Evolutionary conservation across 30 jellyfish, hydroid and myxozoan genomes (phyloP).

Genomic region (Catostylus mosaicus): DNA sequence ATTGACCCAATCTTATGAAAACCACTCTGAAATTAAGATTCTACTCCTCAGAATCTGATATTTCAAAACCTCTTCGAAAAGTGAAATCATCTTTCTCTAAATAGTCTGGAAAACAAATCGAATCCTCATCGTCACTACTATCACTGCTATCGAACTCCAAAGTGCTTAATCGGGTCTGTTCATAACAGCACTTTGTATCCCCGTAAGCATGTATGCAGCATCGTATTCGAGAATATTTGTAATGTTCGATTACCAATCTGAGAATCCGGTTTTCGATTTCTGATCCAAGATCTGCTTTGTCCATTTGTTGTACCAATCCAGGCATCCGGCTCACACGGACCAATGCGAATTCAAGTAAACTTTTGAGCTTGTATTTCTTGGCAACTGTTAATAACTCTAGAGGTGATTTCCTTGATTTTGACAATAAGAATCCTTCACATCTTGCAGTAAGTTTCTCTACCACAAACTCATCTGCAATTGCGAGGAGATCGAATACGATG

Average conservation of each 20-base stretch:
- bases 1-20: too few species aligned
- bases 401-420: slow-evolving; percentile 44
- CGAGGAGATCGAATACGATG: slow-evolving; percentile 13
- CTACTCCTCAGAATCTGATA: slow-evolving; percentile 26
- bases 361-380: slow-evolving; percentile 23
- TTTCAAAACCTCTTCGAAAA: not conserved
- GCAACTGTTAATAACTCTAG: slow-evolving; percentile 36
- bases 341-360: slow-evolving; percentile 23
- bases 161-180: not conserved
- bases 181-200: slow-evolving; percentile 35
- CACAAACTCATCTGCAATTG: slow-evolving; percentile 36
- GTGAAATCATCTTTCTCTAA: not conserved
- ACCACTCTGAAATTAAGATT: not conserved
- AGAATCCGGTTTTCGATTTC: slow-evolving; percentile 59
- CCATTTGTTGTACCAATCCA: slow-evolving; percentile 34
- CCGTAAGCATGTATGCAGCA: slow-evolving; percentile 10
- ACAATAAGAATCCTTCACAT: slow-evolving; percentile 34
- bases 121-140: slow-evolving; percentile 38
- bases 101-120: not conserved
- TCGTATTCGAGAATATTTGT: not conserved
- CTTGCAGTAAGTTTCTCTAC: slow-evolving; percentile 26
- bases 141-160: slow-evolving; percentile 36
- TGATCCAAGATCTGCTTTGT: slow-evolving; percentile 38
- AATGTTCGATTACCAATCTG: slow-evolving; percentile 34
- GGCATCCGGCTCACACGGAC: slow-evolving; percentile 54